A percentile compares a stretch with the other conserved stretches of the same genome.
These are phyloP conservation scores for Orchesellides sinensis DNA, from an alignment of 2,888 invertebrate genomes.

Conservation along the genomic window DNA sequence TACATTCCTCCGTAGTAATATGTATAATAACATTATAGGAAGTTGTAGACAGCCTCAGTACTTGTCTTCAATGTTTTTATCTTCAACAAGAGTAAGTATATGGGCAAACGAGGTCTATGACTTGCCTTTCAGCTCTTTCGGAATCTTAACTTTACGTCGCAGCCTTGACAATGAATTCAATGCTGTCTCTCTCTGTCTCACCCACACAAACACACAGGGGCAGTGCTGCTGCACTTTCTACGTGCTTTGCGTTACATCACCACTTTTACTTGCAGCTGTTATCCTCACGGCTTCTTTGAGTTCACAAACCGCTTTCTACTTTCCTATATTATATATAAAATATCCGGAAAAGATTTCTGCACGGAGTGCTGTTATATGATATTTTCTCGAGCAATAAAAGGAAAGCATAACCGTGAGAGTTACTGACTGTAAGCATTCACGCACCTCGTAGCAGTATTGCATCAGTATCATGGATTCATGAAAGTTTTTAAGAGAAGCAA, in stretches of 20 bases:
- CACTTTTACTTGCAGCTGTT: constrained; percentile 40
- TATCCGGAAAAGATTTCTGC: constrained; percentile 32
- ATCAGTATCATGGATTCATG: constrained; percentile 20
- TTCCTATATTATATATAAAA: too few relatives aligned
- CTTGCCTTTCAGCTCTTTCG: constrained; percentile 7
- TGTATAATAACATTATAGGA: constrained; percentile 26
- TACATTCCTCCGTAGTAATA: too few relatives aligned
- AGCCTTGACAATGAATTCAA: constrained; percentile 57
- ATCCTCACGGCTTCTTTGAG: constrained; percentile 20
- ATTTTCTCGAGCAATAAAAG: constrained; percentile 7
- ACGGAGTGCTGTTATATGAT: constrained; percentile 31
- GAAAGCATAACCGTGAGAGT: constrained; percentile 12
- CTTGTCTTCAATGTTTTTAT: constrained; percentile 21
- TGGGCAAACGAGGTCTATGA: background rate
- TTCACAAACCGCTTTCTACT: too few relatives aligned
- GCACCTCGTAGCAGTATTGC: background rate
- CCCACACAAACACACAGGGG: too few relatives aligned
- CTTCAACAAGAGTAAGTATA: background rate
- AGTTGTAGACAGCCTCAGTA: background rate
- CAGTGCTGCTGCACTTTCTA: constrained; percentile 38
- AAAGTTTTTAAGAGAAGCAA: constrained; percentile 36
- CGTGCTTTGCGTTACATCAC: background rate
- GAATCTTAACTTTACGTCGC: constrained; percentile 12
- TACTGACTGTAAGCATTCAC: constrained; percentile 16
- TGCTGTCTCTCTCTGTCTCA: background rate